Evolutionary conservation across 2,888 invertebrate species (phyloP), one percentile per base, ranked within the genome.

Genomic region (Chirona hameri): DNA sequence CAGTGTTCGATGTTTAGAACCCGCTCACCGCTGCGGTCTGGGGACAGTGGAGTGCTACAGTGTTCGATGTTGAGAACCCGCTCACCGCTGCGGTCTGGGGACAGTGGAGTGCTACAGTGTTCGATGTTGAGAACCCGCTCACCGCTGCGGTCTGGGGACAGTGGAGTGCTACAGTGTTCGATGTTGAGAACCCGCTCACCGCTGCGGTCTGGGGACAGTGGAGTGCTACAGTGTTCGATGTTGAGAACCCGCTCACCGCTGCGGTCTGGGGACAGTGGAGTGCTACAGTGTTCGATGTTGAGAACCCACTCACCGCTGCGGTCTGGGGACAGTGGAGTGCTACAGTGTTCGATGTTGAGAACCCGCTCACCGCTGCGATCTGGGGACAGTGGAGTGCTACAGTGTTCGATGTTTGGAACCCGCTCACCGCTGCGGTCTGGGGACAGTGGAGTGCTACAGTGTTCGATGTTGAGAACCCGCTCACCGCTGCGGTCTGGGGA

Each of bases 291-390:
- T n/a, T n/a, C n/a, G n/a, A n/a, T n/a, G 39, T 39, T 39, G 39
- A 39, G 39, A 2, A 39, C 39, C 39, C 39, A 76, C 80, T n/a
- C 31, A 85, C 85, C 82, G 83, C 31, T 84, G 84, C 21, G 83
- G 84, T 81, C 84, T 85, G 14, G 89, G 89, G 83, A 89, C 86
- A n/a, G n/a, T n/a, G n/a, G n/a, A n/a, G n/a, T n/a, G n/a, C n/a
- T n/a, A n/a, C n/a, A n/a, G n/a, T n/a, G n/a, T n/a, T n/a, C n/a
- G n/a, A n/a, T n/a, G 39, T 39, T 39, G 39, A 39, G 39, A 2
- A 39, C 39, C 39, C 39, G 57, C 80, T n/a, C 31, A 85, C 85
- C 82, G 83, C 31, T 84, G 84, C 21, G 83, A 84, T 81, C 84
- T 85, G 14, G 89, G 89, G 83, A 89, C 86, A n/a, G n/a, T n/a